Base-by-base conservation (phyloP, 2,888 invertebrate species). In the Nephrocerus scutellatus region DNA sequence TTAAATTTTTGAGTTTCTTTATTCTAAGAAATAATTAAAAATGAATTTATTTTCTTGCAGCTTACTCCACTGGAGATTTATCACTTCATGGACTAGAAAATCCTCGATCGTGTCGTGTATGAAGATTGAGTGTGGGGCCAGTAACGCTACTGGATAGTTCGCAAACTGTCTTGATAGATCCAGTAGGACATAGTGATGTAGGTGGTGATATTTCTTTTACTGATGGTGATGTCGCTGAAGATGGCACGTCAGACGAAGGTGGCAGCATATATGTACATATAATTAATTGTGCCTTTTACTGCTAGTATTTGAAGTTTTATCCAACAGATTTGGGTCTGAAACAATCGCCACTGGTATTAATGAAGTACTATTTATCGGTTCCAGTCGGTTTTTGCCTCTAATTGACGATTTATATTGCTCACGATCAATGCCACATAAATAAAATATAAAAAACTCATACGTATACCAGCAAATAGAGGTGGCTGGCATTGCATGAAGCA, bases 381-480 rank as follows among this genome's bases (percentile, higher is more conserved):
- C 66, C 49, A 57, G 59, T 55, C 52, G 60, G 50, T 54, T 66
- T 52, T 57, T 65, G 39, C 61, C 65, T 22, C 57, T 67, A 55
- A 63, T 65, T 55, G 61, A 66, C 46, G 67, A 67, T 55, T 68
- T 66, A 49, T 66, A 70, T 38, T 60, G 58, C 28, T 63, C 68
- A 21, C 59, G 56, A 33, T 59, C 59, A 38, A 59, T 52, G 38
- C 66, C 74, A 57, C 68, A 74, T 63, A 79, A 55, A 42, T 77
- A 62, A 61, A 78, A 83, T 71, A 95, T 95, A 73, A 92, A 88
- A 63, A 87, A 84, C 76, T 96, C 98, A 74, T 92, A 98, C 51
- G 97, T 93, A 44, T 93, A 91, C 98, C 98, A 99, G 66, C 95
- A 93, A 64, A 99, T 95, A 41, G 96, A 97, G 37, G 97, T 96